A percentile compares a stretch with the other conserved stretches of the same genome.
Conservation (phyloP, 2,888 invertebrate genomes). For the Cephus sareptanus region DNA sequence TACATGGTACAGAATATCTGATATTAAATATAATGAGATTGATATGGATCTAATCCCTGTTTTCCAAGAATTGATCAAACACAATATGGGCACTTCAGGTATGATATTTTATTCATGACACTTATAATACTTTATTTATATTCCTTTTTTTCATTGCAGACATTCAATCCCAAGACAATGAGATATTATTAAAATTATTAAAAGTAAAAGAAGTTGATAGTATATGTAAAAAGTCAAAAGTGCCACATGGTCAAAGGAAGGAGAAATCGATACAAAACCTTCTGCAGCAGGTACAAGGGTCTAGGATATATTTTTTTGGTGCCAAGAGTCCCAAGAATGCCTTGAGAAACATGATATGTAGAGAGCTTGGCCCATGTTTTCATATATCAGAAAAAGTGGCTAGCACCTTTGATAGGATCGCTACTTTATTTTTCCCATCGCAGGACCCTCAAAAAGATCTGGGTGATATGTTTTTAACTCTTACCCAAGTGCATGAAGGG, state of each 20-base stretch:
- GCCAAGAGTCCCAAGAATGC: slow-evolving; percentile 37
- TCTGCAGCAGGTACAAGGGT: slow-evolving; percentile 32
- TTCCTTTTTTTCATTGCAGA: slow-evolving; percentile 31
- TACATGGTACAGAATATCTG: slow-evolving; percentile 41
- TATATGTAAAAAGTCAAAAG: slow-evolving; percentile 44
- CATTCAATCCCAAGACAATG: slow-evolving; percentile 26
- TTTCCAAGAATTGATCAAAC: slow-evolving; percentile 37
- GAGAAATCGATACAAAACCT: slow-evolving; percentile 34
- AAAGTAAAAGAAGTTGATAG: slow-evolving; percentile 41
- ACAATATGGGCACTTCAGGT: slow-evolving; percentile 26
- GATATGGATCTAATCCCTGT: slow-evolving; percentile 32
- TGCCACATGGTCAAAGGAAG: slow-evolving; percentile 39
- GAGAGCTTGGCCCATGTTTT: slow-evolving; percentile 42
- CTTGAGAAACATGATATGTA: slow-evolving; percentile 29
- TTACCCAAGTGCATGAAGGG: slow-evolving; percentile 43
- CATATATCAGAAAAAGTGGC: slow-evolving; percentile 36
- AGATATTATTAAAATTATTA: slow-evolving; percentile 42
- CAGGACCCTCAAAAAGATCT: slow-evolving; percentile 44
- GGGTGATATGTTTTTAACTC: slow-evolving; percentile 41
- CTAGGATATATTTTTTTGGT: slow-evolving; percentile 46
- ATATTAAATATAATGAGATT: slow-evolving; percentile 42
- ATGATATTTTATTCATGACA: slow-evolving; percentile 10
- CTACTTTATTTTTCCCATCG: slow-evolving; percentile 50
- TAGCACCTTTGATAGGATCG: slow-evolving; percentile 45
- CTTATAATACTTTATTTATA: slow-evolving; percentile 13